Conservation (phyloP, 2,113 vertebrate species). For the Engystomops pustulosus region DNA sequence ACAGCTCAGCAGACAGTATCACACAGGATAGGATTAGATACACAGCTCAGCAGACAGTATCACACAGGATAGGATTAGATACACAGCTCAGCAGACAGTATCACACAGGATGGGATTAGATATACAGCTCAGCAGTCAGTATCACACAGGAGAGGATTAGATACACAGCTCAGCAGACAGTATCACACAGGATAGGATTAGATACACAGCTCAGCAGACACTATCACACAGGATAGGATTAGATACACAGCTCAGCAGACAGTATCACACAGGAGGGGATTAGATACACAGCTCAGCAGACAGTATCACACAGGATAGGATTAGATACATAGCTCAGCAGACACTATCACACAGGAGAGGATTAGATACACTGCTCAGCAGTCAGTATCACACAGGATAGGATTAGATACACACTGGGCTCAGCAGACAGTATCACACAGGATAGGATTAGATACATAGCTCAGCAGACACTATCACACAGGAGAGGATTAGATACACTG, state of each 20-base stretch:
- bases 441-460: not conserved
- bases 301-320: constrained; percentile 5
- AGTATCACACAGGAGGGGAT: not conserved
- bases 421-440: not conserved
- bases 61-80: no score
- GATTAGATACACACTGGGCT: not conserved
- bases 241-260: not conserved
- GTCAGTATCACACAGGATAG: not conserved
- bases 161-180: not conserved
- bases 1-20: no score
- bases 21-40: no score
- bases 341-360: no score
- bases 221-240: constrained; percentile 2
- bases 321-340: constrained; percentile 8
- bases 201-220: not conserved
- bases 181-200: not conserved
- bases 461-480: not conserved
- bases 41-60: no score
- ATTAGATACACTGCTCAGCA: not conserved
- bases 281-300: not conserved
- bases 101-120: not conserved
- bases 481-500: not conserved
- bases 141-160: not conserved
- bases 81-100: not conserved
- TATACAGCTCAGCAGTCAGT: not conserved